These are phyloP conservation scores for Camelus bactrianus DNA, from an alignment of 2,113 vertebrate genomes.

Conservation along the genomic window DNA sequence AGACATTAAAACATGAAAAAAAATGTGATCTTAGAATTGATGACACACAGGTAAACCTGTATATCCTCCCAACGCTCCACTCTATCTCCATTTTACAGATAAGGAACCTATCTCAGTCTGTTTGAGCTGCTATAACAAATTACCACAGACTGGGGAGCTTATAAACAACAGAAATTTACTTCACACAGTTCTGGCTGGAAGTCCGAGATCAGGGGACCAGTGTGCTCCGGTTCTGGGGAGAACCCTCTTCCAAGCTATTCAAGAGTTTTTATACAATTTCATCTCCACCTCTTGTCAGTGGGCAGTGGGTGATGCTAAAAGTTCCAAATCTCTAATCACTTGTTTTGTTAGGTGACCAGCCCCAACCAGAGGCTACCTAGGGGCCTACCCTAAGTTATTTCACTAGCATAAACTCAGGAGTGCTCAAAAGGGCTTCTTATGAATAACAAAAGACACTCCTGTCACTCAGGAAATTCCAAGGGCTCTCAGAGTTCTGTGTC, in stretches of 20 bases:
- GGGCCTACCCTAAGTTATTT: not conserved
- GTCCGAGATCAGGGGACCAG: not conserved
- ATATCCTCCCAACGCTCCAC: not conserved
- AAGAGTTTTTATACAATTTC: not conserved
- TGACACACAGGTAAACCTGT: not conserved
- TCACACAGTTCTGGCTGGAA: not conserved
- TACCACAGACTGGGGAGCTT: not conserved
- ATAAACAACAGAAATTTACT: not conserved
- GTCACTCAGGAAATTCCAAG: not conserved
- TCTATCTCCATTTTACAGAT: not conserved
- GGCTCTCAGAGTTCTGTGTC: not conserved
- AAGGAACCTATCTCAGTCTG: not conserved
- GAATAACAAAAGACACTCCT: not conserved
- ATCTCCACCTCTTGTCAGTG: not conserved
- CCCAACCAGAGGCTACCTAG: not conserved
- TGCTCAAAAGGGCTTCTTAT: not conserved
- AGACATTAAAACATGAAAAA: not conserved
- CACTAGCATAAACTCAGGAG: not conserved
- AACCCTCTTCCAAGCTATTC: not conserved
- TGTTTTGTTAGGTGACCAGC: not conserved
- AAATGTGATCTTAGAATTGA: not conserved
- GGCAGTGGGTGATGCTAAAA: too few species aligned
- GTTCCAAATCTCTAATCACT: not conserved
- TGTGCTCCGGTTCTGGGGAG: not conserved
- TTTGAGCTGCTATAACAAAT: not conserved